phyloP scores from a whole-genome alignment of 2,113 vertebrate genomes.

The Zapornia atra region DNA sequence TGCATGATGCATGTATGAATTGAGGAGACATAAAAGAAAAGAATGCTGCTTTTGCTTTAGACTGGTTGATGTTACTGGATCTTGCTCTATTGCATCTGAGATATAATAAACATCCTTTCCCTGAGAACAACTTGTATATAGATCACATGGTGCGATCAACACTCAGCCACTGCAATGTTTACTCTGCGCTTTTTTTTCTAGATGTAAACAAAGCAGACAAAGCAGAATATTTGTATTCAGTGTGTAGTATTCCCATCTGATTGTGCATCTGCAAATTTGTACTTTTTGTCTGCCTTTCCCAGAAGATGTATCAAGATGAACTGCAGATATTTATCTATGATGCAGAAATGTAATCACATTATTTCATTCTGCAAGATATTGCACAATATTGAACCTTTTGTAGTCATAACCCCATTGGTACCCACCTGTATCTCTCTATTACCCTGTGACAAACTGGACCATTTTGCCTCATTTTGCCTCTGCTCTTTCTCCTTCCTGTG shows the following conservation, averaged over 20 bases:
- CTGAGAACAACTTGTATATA: not conserved
- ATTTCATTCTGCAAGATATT: not conserved
- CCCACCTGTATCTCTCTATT: not conserved
- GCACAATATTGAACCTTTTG: not conserved
- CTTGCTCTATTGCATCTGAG: not conserved
- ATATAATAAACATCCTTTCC: not conserved
- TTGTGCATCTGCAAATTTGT: not conserved
- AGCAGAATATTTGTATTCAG: constrained; percentile 14
- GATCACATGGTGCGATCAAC: not conserved
- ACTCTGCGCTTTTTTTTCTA: not conserved
- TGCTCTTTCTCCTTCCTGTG: not conserved
- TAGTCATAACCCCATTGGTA: not conserved
- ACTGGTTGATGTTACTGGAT: not conserved
- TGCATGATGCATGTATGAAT: not conserved
- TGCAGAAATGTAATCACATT: not conserved
- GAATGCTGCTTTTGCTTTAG: not conserved
- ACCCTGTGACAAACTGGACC: fast-evolving
- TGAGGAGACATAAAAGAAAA: not conserved
- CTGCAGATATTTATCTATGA: not conserved
- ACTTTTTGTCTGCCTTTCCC: not conserved
- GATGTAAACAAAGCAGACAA: not conserved
- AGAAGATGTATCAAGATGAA: not conserved
- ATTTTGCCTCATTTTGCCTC: not conserved
- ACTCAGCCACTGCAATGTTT: not conserved
- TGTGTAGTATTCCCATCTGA: not conserved